phyloP scores from a whole-genome alignment of 1,140 invertebrate genomes.

The Zaprionus ornatus region DNA sequence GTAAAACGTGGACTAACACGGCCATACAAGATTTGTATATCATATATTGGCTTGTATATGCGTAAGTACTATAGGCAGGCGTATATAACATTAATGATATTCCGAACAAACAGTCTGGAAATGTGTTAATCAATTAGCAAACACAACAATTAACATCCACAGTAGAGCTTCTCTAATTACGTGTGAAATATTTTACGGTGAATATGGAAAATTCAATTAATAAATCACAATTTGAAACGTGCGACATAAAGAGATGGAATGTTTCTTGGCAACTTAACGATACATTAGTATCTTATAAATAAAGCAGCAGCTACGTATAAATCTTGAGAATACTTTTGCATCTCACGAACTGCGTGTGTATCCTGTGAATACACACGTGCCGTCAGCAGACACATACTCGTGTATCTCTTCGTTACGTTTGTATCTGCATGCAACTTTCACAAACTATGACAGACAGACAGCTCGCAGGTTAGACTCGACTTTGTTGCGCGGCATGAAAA shows the following conservation, averaged over 20 bases:
- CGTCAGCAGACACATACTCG: too few relatives aligned
- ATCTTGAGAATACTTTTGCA: not conserved
- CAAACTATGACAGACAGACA: conserved; percentile 1
- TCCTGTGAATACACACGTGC: not conserved
- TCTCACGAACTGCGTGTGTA: not conserved
- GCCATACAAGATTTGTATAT: too few relatives aligned
- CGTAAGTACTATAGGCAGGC: not conserved
- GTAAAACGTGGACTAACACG: too few relatives aligned
- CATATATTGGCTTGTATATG: too few relatives aligned
- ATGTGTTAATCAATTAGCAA: not conserved
- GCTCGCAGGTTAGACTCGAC: not conserved
- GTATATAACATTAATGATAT: not conserved
- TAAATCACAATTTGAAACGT: not conserved
- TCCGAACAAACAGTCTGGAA: not conserved
- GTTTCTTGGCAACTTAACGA: not conserved
- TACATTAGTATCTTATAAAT: not conserved
- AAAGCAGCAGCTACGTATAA: not conserved
- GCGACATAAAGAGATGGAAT: not conserved
- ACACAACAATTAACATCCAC: not conserved
- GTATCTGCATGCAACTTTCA: not conserved
- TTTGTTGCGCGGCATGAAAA: not conserved
- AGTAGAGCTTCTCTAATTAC: not conserved
- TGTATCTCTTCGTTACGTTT: not conserved
- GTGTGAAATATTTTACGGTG: not conserved
- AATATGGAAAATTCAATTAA: not conserved